These are phyloP conservation scores for Tyrannus savana DNA, from an alignment of 2,113 vertebrate genomes.

Conservation along the genomic window DNA sequence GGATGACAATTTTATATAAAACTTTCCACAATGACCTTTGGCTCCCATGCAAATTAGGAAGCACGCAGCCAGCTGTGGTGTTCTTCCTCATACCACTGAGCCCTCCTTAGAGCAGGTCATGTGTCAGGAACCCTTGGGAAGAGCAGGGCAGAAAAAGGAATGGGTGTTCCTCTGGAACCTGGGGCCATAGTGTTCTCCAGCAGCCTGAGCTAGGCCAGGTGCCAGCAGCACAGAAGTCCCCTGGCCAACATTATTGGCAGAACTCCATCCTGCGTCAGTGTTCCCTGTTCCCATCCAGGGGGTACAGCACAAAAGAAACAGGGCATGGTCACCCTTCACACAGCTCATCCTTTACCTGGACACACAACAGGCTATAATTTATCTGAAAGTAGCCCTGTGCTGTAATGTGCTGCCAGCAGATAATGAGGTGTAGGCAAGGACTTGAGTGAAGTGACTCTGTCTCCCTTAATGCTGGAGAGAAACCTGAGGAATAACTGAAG, in stretches of 20 bases:
- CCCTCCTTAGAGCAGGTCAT: neutral
- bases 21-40: constrained; percentile 48
- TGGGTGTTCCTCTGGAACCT: neutral
- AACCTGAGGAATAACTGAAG: neutral
- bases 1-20: constrained; percentile 31
- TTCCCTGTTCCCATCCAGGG: neutral
- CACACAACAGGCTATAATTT: neutral
- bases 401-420: neutral
- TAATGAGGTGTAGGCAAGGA: no score
- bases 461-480: neutral
- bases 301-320: neutral
- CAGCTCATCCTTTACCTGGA: neutral
- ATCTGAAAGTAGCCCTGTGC: neutral
- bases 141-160: neutral
- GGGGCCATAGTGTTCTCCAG: neutral
- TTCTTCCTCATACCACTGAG: neutral
- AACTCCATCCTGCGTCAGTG: neutral
- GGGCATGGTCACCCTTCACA: neutral
- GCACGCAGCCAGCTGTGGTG: neutral
- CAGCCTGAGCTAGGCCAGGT: neutral
- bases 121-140: neutral
- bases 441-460: neutral
- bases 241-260: neutral
- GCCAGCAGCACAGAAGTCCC: neutral
- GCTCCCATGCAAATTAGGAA: constrained; percentile 33